These are phyloP conservation scores for Neodiprion fabricii DNA, from an alignment of 1,140 invertebrate genomes.

Conservation along the genomic window DNA sequence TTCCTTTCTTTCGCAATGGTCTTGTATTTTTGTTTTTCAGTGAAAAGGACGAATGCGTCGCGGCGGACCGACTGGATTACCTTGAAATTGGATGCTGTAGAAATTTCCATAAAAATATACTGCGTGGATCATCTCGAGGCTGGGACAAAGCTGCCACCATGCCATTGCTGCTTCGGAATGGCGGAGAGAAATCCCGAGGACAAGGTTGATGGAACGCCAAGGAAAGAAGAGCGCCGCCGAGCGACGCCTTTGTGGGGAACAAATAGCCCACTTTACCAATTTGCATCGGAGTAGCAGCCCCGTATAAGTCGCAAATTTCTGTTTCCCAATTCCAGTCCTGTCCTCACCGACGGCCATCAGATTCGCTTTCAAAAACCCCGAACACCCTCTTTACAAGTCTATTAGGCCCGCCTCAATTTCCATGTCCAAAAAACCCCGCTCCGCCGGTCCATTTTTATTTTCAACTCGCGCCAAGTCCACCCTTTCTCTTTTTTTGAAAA, in stretches of 20 bases:
- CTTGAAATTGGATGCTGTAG: not conserved
- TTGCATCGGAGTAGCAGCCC: not conserved
- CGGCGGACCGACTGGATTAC: constrained; percentile 2
- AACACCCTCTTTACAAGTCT: too few relatives aligned
- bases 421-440: too few relatives aligned
- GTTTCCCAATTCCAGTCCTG: not conserved
- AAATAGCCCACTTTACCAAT: not conserved
- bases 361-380: too few relatives aligned
- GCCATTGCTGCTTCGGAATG: too few relatives aligned
- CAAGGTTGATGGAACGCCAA: not conserved
- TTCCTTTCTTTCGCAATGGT: not conserved
- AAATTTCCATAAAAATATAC: constrained; percentile 4
- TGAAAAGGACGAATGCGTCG: not conserved
- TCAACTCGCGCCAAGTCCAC: too few relatives aligned
- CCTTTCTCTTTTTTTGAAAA: too few relatives aligned
- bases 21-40: not conserved
- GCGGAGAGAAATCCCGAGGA: not conserved
- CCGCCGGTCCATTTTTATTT: too few relatives aligned
- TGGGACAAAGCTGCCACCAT: not conserved
- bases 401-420: too few relatives aligned
- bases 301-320: not conserved
- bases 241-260: not conserved
- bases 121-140: not conserved
- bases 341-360: not conserved
- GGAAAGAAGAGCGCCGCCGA: not conserved